Conservation (phyloP, 1,140 invertebrate genomes). For the Spodoptera litura region DNA sequence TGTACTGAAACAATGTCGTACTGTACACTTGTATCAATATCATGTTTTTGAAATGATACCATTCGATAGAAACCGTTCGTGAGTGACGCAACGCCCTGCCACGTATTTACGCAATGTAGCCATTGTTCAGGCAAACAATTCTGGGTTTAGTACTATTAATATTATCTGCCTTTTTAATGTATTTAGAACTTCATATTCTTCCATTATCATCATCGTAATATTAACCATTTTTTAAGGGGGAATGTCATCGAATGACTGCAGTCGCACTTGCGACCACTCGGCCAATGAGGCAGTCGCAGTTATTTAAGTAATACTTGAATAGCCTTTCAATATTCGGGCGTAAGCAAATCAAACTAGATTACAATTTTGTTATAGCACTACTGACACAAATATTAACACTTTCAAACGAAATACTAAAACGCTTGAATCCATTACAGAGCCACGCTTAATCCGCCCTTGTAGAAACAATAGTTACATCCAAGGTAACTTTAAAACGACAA, state of each 20-base stretch:
- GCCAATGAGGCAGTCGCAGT: no score
- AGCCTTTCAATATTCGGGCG: no score
- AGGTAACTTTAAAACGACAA: constrained; percentile 27
- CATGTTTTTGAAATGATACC: constrained; percentile 76
- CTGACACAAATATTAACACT: neutral
- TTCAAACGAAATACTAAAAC: neutral
- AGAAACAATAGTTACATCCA: constrained; percentile 19
- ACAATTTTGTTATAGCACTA: neutral
- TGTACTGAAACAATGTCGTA: constrained; percentile 54
- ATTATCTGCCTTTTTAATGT: constrained; percentile 7
- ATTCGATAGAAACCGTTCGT: constrained; percentile 63
- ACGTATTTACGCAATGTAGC: constrained; percentile 75
- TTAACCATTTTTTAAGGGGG: no score
- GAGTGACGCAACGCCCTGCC: constrained; percentile 67
- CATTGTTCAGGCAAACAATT: constrained; percentile 71
- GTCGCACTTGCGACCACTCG: no score
- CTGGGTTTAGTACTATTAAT: constrained; percentile 34
- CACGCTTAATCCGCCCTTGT: constrained; percentile 31
- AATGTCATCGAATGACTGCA: no score
- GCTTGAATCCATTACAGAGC: constrained; percentile 2
- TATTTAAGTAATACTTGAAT: no score
- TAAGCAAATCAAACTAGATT: neutral
- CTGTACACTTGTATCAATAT: constrained; percentile 79
- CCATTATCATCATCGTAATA: no score
- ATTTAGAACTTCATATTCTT: no score